phyloP scores from a whole-genome alignment of 2,113 vertebrate species.

The Gasterosteus nipponicus region DNA sequence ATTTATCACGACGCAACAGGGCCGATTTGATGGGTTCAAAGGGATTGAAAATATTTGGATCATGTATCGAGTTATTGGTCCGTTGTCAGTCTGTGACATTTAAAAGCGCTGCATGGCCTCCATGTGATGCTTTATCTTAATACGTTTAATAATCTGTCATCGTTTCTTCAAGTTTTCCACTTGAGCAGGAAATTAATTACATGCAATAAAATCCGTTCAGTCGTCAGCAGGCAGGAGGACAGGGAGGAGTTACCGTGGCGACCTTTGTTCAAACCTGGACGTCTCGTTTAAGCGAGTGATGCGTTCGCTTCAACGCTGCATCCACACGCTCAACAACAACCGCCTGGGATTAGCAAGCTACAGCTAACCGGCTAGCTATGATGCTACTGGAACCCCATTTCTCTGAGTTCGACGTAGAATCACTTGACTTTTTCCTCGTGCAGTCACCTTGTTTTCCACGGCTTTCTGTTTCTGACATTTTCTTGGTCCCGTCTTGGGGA shows the following conservation, averaged over 20 bases:
- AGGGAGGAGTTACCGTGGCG: too few species aligned
- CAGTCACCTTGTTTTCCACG: background rate
- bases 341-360: too few species aligned
- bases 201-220: background rate
- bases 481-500: conserved; percentile 9
- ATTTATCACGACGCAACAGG: background rate
- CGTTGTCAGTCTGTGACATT: background rate
- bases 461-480: conserved; percentile 9
- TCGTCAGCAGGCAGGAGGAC: too few species aligned
- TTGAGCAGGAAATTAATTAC: background rate
- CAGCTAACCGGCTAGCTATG: too few species aligned
- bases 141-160: background rate
- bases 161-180: background rate
- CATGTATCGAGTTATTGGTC: background rate
- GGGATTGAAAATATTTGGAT: background rate
- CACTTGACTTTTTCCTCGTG: background rate
- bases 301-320: too few species aligned
- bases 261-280: too few species aligned
- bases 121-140: background rate
- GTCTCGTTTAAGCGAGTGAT: too few species aligned
- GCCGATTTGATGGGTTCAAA: background rate
- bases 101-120: background rate
- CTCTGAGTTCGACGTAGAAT: background rate
- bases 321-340: too few species aligned
- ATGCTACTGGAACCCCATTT: background rate